phyloP scores from a whole-genome alignment of 2,888 invertebrate species.

The Ormyrus thymus region DNA sequence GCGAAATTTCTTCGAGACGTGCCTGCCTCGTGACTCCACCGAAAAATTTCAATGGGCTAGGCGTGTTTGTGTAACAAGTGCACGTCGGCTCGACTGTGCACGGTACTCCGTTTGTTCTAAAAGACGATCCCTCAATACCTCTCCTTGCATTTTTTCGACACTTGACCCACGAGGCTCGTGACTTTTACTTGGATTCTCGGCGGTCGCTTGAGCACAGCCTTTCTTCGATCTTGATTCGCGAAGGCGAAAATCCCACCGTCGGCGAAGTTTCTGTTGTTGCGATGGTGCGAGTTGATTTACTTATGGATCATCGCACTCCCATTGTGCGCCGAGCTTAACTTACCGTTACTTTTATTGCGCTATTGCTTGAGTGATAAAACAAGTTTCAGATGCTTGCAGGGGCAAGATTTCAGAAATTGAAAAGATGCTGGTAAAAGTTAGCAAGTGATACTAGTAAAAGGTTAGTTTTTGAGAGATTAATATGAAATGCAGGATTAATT shows the following conservation, averaged over 20 bases:
- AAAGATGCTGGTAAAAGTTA: too few species aligned
- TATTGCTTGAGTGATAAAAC: too few species aligned
- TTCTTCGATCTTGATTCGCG: conserved; percentile 36
- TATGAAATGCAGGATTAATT: too few species aligned
- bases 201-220: neutral
- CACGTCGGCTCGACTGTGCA: neutral
- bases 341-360: neutral
- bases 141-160: conserved; percentile 45
- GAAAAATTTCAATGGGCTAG: conserved; percentile 45
- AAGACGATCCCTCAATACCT: conserved; percentile 36
- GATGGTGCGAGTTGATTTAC: conserved; percentile 33
- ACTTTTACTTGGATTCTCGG: conserved; percentile 35
- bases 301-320: neutral
- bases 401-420: too few species aligned
- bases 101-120: conserved; percentile 20
- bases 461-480: too few species aligned
- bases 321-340: conserved; percentile 7
- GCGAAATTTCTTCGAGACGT: conserved; percentile 28
- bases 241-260: neutral
- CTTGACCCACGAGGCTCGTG: conserved; percentile 34
- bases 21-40: conserved; percentile 4
- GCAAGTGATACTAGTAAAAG: too few species aligned
- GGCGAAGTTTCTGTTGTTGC: neutral
- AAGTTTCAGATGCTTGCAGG: too few species aligned
- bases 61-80: conserved; percentile 48